A percentile compares a stretch with the other conserved stretches of the same genome.
phyloP scores from a whole-genome alignment of 2,888 invertebrate genomes.

The Drosophila infuscata region DNA sequence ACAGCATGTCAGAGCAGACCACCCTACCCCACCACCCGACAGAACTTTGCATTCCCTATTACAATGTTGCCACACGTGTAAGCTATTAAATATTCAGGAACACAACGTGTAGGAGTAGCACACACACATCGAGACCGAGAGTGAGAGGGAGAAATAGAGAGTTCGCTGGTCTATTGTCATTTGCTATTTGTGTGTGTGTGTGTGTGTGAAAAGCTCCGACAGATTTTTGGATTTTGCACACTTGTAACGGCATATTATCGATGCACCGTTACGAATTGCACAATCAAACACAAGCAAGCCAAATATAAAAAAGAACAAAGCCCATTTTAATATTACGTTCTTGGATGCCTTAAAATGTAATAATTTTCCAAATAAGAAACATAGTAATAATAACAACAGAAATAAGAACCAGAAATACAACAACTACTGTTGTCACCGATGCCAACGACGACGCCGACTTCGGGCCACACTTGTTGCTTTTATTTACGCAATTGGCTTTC shows the following conservation, averaged over 20 bases:
- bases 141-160: neutral
- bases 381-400: conserved; percentile 25
- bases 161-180: neutral
- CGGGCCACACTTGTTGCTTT: conserved; percentile 60
- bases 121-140: neutral
- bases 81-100: conserved; percentile 55
- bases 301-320: neutral
- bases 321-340: conserved; percentile 11
- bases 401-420: conserved; percentile 6
- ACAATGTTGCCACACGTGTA: conserved; percentile 74
- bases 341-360: conserved; percentile 38
- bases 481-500: conserved; percentile 74
- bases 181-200: neutral
- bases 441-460: conserved; percentile 2
- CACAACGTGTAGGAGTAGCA: neutral
- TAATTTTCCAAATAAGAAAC: conserved; percentile 27
- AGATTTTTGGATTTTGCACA: conserved; percentile 21
- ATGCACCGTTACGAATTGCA: conserved; percentile 40
- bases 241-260: conserved; percentile 16
- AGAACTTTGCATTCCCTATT: conserved; percentile 13
- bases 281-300: conserved; percentile 8
- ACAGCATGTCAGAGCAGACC: conserved; percentile 33
- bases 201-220: neutral
- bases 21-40: neutral
- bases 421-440: conserved; percentile 5